Base-by-base conservation (phyloP, 2,113 vertebrate genomes). In the Macquaria australasica region DNA sequence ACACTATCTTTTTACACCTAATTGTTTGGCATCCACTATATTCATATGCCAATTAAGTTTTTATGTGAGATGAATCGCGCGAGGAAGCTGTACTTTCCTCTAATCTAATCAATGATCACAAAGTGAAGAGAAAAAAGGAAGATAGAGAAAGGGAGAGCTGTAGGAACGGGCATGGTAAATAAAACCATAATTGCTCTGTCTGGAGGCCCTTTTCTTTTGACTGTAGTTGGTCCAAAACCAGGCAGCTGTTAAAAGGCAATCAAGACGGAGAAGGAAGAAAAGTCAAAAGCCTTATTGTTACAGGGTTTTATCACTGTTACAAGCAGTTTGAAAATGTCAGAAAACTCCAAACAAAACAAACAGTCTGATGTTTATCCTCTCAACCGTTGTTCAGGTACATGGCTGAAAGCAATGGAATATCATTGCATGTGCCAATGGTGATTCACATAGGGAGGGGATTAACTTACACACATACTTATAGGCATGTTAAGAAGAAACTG, bases 231-330 rank as follows among this genome's bases (percentile, higher is more conserved):
- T 93, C 93, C 93, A 93, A 93, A 92, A 84, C 53, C 89, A 90
- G 83, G 89, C 92, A 86, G 92, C 94, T 94, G 92, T 93, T 94
- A 91, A 91, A 93, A 90, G 78, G 87, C 91, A 91, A 92, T 95
- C 92, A 91, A 84, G 86, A 74, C 3, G 37, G 64, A 83, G 86
- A 86, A 80, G 63, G 90, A 88, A 88, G 81, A 88, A 87, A 89
- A 89, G 83, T 95, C 87, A 93, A 95, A 95, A 92, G 92, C 73
- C 87, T 92, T 88, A 94, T 95, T 96, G 93, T 95, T 95, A 23
- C 64, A 68, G 62, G 78, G 45, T 90, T 94, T 93, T 93, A 93
- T 94, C 85, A 76, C 86, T 21, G 81, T 88, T 92, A 88, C 82
- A 79, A 87, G 88, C 86, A 73, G 79, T 82, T 89, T 84, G 84